These are phyloP conservation scores for Grammomys surdaster DNA, from an alignment of 2,113 vertebrate species.

Conservation along the genomic window DNA sequence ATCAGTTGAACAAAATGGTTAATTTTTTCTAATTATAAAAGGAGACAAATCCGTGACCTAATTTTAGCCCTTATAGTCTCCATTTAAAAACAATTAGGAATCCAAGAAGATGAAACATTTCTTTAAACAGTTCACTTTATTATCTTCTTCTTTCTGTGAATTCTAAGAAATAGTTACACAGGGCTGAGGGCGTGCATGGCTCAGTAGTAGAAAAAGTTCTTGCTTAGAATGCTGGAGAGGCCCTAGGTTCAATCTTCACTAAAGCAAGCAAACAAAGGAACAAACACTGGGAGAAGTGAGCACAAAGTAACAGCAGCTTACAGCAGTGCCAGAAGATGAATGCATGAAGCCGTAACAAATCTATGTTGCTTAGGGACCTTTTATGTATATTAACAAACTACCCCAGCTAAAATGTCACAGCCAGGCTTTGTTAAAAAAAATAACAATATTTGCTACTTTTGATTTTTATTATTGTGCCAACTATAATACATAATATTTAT, in stretches of 20 bases:
- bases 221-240: not conserved
- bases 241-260: not conserved
- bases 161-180: not conserved
- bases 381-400: constrained; percentile 4
- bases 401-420: not conserved
- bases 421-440: not conserved
- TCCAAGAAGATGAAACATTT: not conserved
- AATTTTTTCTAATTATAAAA: constrained; percentile 14
- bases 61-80: constrained; percentile 25
- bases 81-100: not conserved
- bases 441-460: not conserved
- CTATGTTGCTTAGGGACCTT: not conserved
- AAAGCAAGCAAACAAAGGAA: not conserved
- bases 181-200: not conserved
- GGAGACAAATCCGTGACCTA: not conserved
- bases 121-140: constrained; percentile 17
- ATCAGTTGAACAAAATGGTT: constrained; percentile 21
- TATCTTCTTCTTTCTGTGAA: not conserved
- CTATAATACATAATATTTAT: not conserved
- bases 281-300: not conserved
- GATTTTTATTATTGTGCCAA: not conserved
- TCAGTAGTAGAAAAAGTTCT: not conserved
- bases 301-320: not conserved
- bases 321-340: constrained; percentile 33
- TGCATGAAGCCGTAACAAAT: not conserved